Evolutionary conservation across 2,888 invertebrate genomes (phyloP), one percentile per base, ranked within the genome.

Genomic region (Sabatieria punctata): DNA sequence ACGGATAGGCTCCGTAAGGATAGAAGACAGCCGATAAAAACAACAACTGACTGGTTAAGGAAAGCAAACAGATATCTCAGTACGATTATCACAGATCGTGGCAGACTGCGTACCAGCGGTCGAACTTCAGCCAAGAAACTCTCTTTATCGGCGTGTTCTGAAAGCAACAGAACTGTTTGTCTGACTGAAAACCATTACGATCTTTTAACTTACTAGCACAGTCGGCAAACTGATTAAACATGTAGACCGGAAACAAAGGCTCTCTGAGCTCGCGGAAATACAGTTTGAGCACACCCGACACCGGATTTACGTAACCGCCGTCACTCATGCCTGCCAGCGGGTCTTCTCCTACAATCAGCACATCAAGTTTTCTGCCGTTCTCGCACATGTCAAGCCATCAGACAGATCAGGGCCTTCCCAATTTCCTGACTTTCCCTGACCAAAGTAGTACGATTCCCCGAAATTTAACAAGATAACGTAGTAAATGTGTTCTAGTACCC

Each of bases 41-140:
- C 38, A 47, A 13, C 8, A 21, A 63, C 69, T 66, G 59, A 71
- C 71, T 93, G 91, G 68, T 88, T 84, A 47, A 93, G 77, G 73
- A 93, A 93, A 53, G 88, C 84, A 71, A 93, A 91, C 51, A 95
- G 75, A 71, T 89, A 93, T 63, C 91, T 77, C 75, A 93, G 80
- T 55, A 91, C 84, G 51, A 91, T 74, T 64, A 86, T 77, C 51
- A 84, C 80, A 19, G 83, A 76, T 57, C 78, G 73, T 38, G 88
- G 82, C 66, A 93, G 75, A 64, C 79, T 78, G 55, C 74, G 74
- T 45, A 89, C 77, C 52, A 85, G 73, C 58, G 82, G 81, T 54
- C 77, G 75, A 73, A 85, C 79, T 63, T 77, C 77, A 40, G 73
- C 65, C 35, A 82, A 76, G 61, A 81, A 79, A 60, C 81, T 79